A percentile compares a stretch with the other conserved stretches of the same genome.
Evolutionary conservation across 2,113 vertebrate species (phyloP).

Genomic region (Nestor notabilis): DNA sequence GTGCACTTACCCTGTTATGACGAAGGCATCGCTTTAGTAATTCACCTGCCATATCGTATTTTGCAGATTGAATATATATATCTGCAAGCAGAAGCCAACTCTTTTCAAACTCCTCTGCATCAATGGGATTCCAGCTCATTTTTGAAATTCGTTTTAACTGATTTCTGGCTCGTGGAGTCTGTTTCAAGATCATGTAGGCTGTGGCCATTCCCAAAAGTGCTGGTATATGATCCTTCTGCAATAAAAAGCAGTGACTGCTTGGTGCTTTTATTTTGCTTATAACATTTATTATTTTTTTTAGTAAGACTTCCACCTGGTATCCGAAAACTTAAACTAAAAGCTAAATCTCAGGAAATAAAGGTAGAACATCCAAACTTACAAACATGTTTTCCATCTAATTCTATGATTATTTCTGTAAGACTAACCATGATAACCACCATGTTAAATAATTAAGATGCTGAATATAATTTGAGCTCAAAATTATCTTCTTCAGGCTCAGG

Average conservation of each 20-base stretch:
- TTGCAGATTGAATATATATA: constrained; percentile 96
- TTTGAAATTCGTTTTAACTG: constrained; percentile 95
- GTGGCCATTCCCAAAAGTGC: constrained; percentile 96
- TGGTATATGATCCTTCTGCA: constrained; percentile 93
- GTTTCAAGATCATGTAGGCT: constrained; percentile 95
- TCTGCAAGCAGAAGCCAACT: constrained; percentile 96
- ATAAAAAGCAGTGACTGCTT: neutral
- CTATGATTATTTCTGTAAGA: neutral
- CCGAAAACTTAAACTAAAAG: neutral
- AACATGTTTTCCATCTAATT: neutral
- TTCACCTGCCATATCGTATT: constrained; percentile 93
- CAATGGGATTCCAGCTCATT: constrained; percentile 94
- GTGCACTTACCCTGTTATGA: constrained; percentile 86
- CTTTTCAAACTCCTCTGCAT: constrained; percentile 97
- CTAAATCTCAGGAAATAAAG: neutral
- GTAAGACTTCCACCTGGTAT: neutral
- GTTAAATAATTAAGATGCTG: neutral
- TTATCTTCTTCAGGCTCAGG: neutral
- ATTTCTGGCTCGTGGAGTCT: constrained; percentile 92
- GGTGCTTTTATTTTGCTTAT: neutral
- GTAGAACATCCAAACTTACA: neutral
- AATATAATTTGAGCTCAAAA: neutral
- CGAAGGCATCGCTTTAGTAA: constrained; percentile 89
- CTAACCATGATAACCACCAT: neutral
- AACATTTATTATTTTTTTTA: neutral